Base-by-base conservation (phyloP, 2,113 vertebrate species). In the Cephalopholis sonnerati region DNA sequence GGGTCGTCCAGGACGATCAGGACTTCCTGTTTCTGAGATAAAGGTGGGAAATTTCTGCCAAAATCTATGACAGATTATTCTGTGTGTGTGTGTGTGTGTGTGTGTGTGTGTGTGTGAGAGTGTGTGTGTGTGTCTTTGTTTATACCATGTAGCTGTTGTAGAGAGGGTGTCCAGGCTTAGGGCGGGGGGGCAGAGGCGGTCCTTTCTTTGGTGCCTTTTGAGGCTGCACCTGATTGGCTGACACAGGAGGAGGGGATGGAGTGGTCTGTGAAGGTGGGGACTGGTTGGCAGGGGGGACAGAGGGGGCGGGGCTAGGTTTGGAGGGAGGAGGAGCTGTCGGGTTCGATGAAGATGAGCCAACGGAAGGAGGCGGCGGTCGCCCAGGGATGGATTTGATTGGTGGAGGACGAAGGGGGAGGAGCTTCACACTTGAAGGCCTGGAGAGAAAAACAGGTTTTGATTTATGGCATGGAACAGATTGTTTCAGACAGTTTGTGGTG, bases 171-270 rank as follows among this genome's bases (percentile, higher is more conserved):
- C 98, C 98, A 0, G 97, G 96, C 86, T 95, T 97, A 25, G 98
- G 98, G 67, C 98, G 96, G 66, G 98, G 98, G 48, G 98, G 98
- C 80, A 99, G 96, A 36, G 96, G 96, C 8, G 97, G 97, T 50
- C 97, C 96, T 93, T 92, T 94, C 91, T 92, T 97, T 58, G 91
- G 86, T 27, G 93, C 89, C 78, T 89, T 91, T 55, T 96, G 95
- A 85, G 93, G 93, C 85, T 95, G 96, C 84, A 87, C 20, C 90
- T 95, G 96, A 83, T 94, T 96, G 89, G 96, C 93, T 81, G 92
- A 69, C 16, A 94, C 94, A 27, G 87, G 80, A 27, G 96, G 93
- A 20, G 91, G 88, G 61, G 79, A 29, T 13, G 83, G 91, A 88
- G 81, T 72, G 89, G 66, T 87, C 88, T 89, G 74, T 29, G 77